Evolutionary conservation across 1,140 invertebrate species (phyloP), one percentile per base, ranked within the genome.

Genomic region (Odontomachus brunneus): DNA sequence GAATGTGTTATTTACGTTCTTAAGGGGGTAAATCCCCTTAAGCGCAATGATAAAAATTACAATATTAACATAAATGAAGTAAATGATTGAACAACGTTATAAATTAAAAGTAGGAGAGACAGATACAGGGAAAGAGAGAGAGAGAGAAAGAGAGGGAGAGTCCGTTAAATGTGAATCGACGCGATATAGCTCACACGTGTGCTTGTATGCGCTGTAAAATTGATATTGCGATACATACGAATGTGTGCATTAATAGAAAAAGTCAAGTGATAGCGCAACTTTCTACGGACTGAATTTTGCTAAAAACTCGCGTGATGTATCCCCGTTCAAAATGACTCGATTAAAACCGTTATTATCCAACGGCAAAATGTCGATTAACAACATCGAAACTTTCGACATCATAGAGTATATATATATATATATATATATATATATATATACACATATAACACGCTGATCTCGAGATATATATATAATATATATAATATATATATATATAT

Each of bases 371-470:
- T 57, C 5, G 29, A 44, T 29, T 2, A 44, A 57, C 24, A 57
- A 44, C 14, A 24, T 55, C 3, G 57, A 26, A 44, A 71, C 44
- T 80, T 78, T 57, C 12, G 15, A 38, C 19, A 38, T 78, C 2
- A 26, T 17, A 2, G n/a, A 33, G 17, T 7, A 44, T 11, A 33
- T 22, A 7, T 57, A 38, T 2, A 7, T 14, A 4, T 17, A n/a
- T n/a, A n/a, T n/a, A n/a, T n/a, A n/a, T n/a, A n/a, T n/a, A n/a
- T n/a, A n/a, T n/a, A n/a, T n/a, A n/a, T n/a, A n/a, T n/a, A n/a
- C n/a, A n/a, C n/a, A n/a, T n/a, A n/a, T n/a, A n/a, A n/a, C n/a
- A n/a, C n/a, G n/a, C n/a, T n/a, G n/a, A n/a, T n/a, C n/a, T n/a
- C n/a, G n/a, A n/a, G n/a, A n/a, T n/a, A n/a, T n/a, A n/a, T n/a